These are phyloP conservation scores for Helicoverpa assulta DNA, from an alignment of 2,888 invertebrate species.

Conservation along the genomic window DNA sequence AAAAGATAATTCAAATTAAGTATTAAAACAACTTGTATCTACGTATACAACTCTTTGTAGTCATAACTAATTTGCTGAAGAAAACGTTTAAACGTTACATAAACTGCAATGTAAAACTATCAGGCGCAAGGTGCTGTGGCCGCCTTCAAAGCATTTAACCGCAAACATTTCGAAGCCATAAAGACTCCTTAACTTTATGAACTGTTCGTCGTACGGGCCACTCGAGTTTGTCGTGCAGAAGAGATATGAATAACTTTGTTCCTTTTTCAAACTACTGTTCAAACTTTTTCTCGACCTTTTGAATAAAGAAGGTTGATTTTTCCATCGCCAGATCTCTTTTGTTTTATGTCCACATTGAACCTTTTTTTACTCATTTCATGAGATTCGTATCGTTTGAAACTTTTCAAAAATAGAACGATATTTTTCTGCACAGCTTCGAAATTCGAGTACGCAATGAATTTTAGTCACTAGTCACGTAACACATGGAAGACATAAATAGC, in stretches of 20 bases:
- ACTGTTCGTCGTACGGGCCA: constrained; percentile 4
- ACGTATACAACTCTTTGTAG: no score
- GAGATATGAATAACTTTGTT: constrained; percentile 7
- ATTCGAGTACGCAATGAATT: not conserved
- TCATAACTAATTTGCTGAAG: not conserved
- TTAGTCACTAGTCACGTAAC: not conserved
- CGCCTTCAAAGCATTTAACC: not conserved
- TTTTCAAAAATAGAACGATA: not conserved
- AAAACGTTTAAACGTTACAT: not conserved
- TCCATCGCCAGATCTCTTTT: not conserved
- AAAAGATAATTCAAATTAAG: no score
- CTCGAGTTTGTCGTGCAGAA: constrained; percentile 3
- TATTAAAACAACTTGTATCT: no score
- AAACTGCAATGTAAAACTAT: constrained; percentile 8
- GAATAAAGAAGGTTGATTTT: not conserved
- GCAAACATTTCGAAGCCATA: constrained; percentile 6
- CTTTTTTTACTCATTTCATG: not conserved
- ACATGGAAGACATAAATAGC: constrained; percentile 2
- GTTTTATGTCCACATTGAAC: not conserved
- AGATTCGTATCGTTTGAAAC: not conserved
- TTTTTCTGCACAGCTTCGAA: not conserved
- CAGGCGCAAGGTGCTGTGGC: not conserved
- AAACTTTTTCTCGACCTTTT: not conserved
- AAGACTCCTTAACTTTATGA: constrained; percentile 15
- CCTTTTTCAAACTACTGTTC: not conserved